Evolutionary conservation across 1,140 invertebrate species (phyloP).

Genomic region (Ditylenchus dipsaci): DNA sequence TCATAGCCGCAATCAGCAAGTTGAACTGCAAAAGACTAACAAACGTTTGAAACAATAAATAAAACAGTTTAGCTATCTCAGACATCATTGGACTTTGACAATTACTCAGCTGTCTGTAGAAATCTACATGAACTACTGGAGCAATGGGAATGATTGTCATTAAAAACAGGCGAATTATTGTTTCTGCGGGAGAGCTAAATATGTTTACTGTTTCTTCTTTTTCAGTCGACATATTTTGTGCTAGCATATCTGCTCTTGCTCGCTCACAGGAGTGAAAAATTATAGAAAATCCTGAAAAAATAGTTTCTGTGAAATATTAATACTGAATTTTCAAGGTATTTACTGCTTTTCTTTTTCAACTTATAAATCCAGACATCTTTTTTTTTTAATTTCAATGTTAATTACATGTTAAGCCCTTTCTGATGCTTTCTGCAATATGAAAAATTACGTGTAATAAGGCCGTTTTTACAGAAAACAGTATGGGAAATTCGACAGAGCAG

Average conservation of each 20-base stretch:
- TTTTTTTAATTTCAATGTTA: neutral
- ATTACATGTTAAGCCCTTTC: too few relatives aligned
- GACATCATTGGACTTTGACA: constrained; percentile 19
- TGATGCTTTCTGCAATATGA: too few relatives aligned
- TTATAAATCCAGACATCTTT: neutral
- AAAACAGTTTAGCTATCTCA: constrained; percentile 63
- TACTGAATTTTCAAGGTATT: constrained; percentile 69
- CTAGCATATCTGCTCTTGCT: constrained; percentile 8
- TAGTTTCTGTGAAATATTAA: neutral
- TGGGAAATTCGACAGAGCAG: too few relatives aligned
- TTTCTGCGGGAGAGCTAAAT: constrained; percentile 72
- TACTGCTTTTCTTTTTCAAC: constrained; percentile 80
- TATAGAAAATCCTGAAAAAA: constrained; percentile 61
- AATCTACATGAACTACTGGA: neutral
- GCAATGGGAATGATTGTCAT: constrained; percentile 90
- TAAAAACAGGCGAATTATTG: constrained; percentile 83
- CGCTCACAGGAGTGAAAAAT: constrained; percentile 37
- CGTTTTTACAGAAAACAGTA: too few relatives aligned
- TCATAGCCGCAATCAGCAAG: constrained; percentile 99
- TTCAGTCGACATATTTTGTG: too few relatives aligned
- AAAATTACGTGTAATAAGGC: too few relatives aligned
- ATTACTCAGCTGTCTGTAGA: neutral
- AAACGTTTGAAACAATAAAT: constrained; percentile 91
- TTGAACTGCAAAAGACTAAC: constrained; percentile 90
- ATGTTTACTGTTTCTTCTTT: constrained; percentile 41